A percentile compares a stretch with the other conserved stretches of the same genome.
phyloP scores from a whole-genome alignment of 2,113 vertebrate species.

The Menura novaehollandiae region DNA sequence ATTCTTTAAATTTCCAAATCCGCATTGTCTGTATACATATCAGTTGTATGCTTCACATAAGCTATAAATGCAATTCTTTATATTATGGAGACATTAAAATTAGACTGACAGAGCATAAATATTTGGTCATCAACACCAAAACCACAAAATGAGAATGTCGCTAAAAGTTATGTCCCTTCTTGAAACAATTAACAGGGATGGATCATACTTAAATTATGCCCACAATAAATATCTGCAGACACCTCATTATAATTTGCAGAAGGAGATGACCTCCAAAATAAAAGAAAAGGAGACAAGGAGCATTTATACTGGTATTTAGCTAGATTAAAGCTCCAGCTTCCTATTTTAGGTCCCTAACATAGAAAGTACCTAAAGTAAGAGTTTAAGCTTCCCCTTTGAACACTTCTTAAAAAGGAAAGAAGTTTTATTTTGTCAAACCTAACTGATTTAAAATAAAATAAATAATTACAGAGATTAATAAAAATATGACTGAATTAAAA shows the following conservation, averaged over 20 bases:
- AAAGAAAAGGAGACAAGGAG: background rate
- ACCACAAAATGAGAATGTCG: background rate
- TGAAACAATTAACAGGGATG: background rate
- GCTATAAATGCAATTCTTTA: background rate
- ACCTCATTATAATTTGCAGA: background rate
- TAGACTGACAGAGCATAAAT: background rate
- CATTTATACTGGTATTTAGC: background rate
- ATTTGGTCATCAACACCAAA: background rate
- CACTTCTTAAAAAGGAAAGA: background rate
- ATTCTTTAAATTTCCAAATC: background rate
- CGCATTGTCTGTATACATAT: background rate
- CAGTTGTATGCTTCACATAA: background rate
- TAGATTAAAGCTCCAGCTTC: background rate
- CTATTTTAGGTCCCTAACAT: background rate
- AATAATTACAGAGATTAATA: background rate
- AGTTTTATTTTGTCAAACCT: background rate
- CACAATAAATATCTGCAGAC: background rate
- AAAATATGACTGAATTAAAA: background rate
- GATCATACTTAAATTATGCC: background rate
- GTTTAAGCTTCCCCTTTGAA: background rate
- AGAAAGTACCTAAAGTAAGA: background rate
- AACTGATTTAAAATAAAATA: background rate
- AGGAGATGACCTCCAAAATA: background rate
- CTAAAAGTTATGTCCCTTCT: background rate
- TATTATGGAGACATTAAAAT: background rate